Evolutionary conservation across 1,140 invertebrate species (phyloP).

Genomic region (Drosophila kurseongensis): DNA sequence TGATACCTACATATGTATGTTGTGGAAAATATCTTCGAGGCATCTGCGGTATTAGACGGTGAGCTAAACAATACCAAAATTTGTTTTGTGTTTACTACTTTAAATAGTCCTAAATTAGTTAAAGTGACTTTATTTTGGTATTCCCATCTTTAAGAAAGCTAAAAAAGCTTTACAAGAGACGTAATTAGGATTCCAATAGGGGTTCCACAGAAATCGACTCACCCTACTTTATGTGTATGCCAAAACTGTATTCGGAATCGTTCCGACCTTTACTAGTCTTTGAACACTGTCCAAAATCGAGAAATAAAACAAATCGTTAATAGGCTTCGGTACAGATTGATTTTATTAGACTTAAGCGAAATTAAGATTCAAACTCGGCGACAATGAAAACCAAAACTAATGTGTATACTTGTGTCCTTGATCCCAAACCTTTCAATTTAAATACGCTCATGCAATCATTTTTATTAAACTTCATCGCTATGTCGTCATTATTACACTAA

Average conservation of each 20-base stretch:
- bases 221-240: slow-evolving; percentile 2
- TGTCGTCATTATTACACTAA: slow-evolving; percentile 70
- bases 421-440: slow-evolving; percentile 54
- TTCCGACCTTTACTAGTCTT: slow-evolving; percentile 38
- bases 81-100: too few species aligned
- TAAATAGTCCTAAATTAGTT: too few species aligned
- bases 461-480: slow-evolving; percentile 71
- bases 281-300: slow-evolving; percentile 13
- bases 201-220: not conserved
- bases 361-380: slow-evolving; percentile 8
- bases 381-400: slow-evolving; percentile 47
- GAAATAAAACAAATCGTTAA: slow-evolving; percentile 38
- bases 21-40: too few species aligned
- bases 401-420: slow-evolving; percentile 33
- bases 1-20: too few species aligned
- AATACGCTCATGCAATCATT: slow-evolving; percentile 68
- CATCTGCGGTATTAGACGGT: too few species aligned
- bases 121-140: too few species aligned
- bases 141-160: too few species aligned
- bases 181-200: too few species aligned
- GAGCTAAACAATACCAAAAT: too few species aligned
- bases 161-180: too few species aligned
- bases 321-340: slow-evolving; percentile 39
- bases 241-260: slow-evolving; percentile 12
- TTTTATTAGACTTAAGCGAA: slow-evolving; percentile 40